phyloP scores from a whole-genome alignment of 2,888 invertebrate genomes.

The Chironomus riparius region DNA sequence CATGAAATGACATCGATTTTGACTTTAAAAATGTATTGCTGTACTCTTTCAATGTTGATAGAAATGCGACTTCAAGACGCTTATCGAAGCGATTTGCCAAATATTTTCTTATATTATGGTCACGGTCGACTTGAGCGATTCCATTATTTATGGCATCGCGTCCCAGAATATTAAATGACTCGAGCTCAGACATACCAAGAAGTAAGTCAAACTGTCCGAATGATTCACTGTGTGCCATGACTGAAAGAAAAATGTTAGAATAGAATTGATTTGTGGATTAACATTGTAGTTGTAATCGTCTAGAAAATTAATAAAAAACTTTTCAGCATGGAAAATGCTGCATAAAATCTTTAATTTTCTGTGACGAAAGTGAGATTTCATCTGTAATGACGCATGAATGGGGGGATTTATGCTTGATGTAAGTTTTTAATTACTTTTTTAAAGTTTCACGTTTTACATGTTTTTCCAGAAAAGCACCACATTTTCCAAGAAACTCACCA shows the following conservation, averaged over 20 bases:
- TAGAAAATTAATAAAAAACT: not conserved
- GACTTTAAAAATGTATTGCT: constrained; percentile 50
- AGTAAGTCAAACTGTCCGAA: constrained; percentile 64
- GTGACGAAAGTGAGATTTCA: constrained; percentile 54
- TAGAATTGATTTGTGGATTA: not conserved
- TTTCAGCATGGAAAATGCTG: not conserved
- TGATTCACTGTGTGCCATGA: constrained; percentile 22
- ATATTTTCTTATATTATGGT: constrained; percentile 66
- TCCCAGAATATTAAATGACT: constrained; percentile 67
- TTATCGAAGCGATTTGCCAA: constrained; percentile 69
- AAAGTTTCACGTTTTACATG: too few relatives aligned
- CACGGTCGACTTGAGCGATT: constrained; percentile 63
- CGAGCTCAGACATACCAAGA: constrained; percentile 75
- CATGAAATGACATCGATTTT: constrained; percentile 48
- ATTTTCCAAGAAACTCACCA: too few relatives aligned
- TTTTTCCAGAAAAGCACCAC: too few relatives aligned
- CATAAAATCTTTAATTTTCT: too few relatives aligned
- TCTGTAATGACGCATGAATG: constrained; percentile 34
- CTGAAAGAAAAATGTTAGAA: not conserved
- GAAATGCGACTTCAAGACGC: constrained; percentile 58
- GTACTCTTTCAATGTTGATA: constrained; percentile 56
- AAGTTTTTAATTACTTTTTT: too few relatives aligned
- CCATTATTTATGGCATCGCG: constrained; percentile 64
- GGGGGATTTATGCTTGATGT: too few relatives aligned
- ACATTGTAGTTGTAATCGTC: too few relatives aligned